Base-by-base conservation (phyloP, 2,113 vertebrate genomes). In the Stigmatopora nigra region DNA sequence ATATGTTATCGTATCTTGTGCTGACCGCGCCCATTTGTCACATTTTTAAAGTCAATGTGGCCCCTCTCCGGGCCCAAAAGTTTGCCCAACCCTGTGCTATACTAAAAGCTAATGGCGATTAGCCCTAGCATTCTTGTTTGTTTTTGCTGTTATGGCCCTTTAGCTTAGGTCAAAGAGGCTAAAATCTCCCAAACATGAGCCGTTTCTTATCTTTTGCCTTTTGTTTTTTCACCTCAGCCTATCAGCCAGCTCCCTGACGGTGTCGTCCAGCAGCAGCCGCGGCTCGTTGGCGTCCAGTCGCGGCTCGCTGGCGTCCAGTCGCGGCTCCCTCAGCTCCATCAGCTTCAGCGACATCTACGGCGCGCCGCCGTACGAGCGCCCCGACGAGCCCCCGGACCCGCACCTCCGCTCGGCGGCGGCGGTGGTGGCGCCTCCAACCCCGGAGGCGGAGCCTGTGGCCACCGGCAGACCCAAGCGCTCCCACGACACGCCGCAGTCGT, bases 281-380 rank as follows among this genome's bases (percentile, higher is more conserved):
- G 95, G 96, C 16, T 98, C 95, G 15, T 78, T 98, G 61, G 94
- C 96, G 36, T 99, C 97, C 61, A 99, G 97, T 47, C 89, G 94
- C 1, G 97, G 96, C 49, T 98, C 96, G 0, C 81, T 98, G 72
- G 90, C 97, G 1, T 98, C 96, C 75, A 98, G 96, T 88, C 88
- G 95, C 2, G 96, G 97, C 20, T 99, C 97, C 8, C 91, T 98
- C 58, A 99, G 96, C 88, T 99, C 97, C 0, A 82, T 99, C 87
- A 99, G 96, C 82, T 98, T 99, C 81, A 97, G 91, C 0, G 97
- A 99, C 89, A 98, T 99, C 90, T 99, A 99, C 1, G 96, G 96
- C 44, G 82, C 95, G 15, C 95, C 95, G 0, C 95, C 97, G 78
- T 98, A 95, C 0, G 97, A 99, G 55, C 93, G 93, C 16, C 84